A percentile compares a stretch with the other conserved stretches of the same genome.
Conservation (phyloP, 2,888 invertebrate genomes). For the Eueremaeus valkanovi region DNA sequence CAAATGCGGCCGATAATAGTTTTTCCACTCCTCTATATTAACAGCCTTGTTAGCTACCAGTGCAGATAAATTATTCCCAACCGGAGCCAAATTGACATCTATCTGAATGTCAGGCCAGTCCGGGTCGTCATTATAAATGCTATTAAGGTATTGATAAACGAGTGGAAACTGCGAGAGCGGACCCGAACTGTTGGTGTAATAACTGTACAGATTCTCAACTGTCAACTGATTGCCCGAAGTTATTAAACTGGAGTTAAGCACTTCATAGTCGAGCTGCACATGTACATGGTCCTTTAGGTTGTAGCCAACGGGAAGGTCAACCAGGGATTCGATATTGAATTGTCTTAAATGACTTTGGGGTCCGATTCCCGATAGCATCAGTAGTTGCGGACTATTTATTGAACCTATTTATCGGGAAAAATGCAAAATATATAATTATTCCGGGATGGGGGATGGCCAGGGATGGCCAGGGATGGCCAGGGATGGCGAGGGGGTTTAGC, state of each 20-base stretch:
- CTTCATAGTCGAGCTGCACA: conserved; percentile 33
- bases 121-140: conserved; percentile 2
- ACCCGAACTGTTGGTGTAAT: conserved; percentile 22
- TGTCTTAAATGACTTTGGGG: conserved; percentile 69
- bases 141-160: conserved; percentile 24
- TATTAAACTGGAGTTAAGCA: not conserved
- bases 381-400: conserved; percentile 84
- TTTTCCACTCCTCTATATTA: conserved; percentile 10
- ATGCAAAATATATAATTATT: not conserved
- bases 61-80: conserved; percentile 28
- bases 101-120: conserved; percentile 38
- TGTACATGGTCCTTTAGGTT: conserved; percentile 33
- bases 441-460: conserved; percentile 64
- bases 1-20: conserved; percentile 33
- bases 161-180: conserved; percentile 32
- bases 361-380: conserved; percentile 90
- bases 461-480: no score
- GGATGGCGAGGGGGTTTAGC: no score
- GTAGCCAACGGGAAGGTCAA: conserved; percentile 36
- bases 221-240: conserved; percentile 25
- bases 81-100: conserved; percentile 24
- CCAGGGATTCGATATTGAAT: conserved; percentile 49
- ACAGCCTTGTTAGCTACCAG: conserved; percentile 12
- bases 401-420: no score
- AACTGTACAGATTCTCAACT: conserved; percentile 29